Base-by-base conservation (phyloP, 2,888 invertebrate genomes). In the Rotaria magnacalcarata region DNA sequence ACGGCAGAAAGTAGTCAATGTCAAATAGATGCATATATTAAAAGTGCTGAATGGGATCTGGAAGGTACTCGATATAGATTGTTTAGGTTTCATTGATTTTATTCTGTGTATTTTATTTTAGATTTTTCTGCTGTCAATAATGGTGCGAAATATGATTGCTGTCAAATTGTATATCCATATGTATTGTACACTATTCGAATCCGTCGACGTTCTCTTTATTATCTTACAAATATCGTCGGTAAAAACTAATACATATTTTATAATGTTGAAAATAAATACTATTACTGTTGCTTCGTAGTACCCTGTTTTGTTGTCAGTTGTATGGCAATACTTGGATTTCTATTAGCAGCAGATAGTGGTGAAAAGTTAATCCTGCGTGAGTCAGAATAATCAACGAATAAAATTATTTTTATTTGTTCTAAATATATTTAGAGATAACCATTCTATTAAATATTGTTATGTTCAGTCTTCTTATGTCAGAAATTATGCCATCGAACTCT, bases 311-410 rank as follows among this genome's bases (percentile, higher is more conserved):
- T 86, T 10, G 75, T 86, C 19, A 85, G 85, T 10, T 86, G 84
- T 41, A 86, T 86, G 86, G 85, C 75, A 54, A 75, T 86, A 27
- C 74, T 86, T 14, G 86, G 86, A 24, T 85, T 86, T 84, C 41
- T 67, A 16, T 52, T 86, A 41, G 52, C 86, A 60, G 85, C 86
- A 16, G 85, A 86, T 24, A 85, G 75, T 34, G 85, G 86, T 34
- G 86, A 86, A 85, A 86, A 86, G 60, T 56, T 86, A 41, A 85
- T 47, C 24, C 41, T 86, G 19, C 56, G 84, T 84, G 21, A 54
- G 67, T 27, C 11, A 60, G 16, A 67, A 10, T 67, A 34, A 34
- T 27, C 7, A 11, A 27, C 6, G 11, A 67, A 16, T 14, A 34
- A n/a, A 8, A 58, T n/a, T 6, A 11, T n/a, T n/a, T n/a, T 8